Evolutionary conservation across 2,888 invertebrate genomes (phyloP).

Genomic region (Baccha elongata): DNA sequence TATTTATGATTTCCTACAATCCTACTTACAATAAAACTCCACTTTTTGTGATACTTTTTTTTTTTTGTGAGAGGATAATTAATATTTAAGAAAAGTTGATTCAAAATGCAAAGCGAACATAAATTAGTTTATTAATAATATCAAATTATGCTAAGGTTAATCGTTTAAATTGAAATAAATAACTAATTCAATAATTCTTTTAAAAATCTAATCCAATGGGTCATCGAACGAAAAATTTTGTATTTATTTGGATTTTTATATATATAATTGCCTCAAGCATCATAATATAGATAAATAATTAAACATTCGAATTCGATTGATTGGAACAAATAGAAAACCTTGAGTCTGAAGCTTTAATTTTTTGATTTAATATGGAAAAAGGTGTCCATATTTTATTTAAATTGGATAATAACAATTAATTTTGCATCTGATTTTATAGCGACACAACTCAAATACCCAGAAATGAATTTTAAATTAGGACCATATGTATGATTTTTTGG

Average conservation of each 20-base stretch:
- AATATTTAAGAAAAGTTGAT: neutral
- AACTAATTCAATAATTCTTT: constrained; percentile 1
- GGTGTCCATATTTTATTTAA: constrained; percentile 31
- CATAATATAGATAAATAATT: too few relatives aligned
- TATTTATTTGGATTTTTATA: constrained; percentile 1
- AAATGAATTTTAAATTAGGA: neutral
- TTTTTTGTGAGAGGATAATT: neutral
- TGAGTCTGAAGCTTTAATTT: constrained; percentile 1
- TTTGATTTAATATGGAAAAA: neutral
- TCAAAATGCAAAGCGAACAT: constrained; percentile 11
- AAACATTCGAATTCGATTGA: neutral
- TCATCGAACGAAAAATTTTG: constrained; percentile 33
- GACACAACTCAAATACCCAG: neutral
- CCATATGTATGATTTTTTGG: too few relatives aligned
- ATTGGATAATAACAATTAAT: constrained; percentile 27
- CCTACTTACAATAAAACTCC: too few relatives aligned
- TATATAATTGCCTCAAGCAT: neutral
- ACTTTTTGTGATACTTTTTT: constrained; percentile 33
- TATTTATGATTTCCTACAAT: too few relatives aligned
- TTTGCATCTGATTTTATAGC: neutral
- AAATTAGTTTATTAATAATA: constrained; percentile 12
- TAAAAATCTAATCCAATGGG: constrained; percentile 2
- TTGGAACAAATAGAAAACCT: constrained; percentile 5
- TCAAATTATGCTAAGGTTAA: constrained; percentile 27
- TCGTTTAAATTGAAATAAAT: neutral